These are phyloP conservation scores for Cyanoramphus novaezelandiae DNA, from an alignment of 2,113 vertebrate species.

Conservation along the genomic window DNA sequence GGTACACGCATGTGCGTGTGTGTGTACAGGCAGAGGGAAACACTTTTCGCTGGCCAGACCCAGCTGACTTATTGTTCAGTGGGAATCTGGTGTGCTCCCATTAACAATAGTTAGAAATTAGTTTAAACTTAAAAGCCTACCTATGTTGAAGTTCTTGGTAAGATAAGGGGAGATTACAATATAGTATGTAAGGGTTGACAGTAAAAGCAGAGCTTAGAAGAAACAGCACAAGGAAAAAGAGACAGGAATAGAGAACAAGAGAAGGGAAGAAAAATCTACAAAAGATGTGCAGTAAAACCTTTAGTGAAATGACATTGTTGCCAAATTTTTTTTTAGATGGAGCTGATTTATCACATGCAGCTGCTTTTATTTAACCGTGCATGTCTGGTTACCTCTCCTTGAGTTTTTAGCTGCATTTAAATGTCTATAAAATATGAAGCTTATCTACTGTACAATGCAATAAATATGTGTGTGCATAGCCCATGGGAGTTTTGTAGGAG, in stretches of 20 bases:
- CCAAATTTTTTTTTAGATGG: not conserved
- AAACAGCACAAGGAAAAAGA: not conserved
- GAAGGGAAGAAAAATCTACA: not conserved
- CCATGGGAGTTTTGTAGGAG: not conserved
- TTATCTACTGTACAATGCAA: not conserved
- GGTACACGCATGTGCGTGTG: not conserved
- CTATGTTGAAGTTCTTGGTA: not conserved
- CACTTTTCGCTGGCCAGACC: rapidly evolving
- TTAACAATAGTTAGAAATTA: not conserved
- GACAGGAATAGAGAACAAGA: not conserved
- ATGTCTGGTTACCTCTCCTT: slow-evolving; percentile 9
- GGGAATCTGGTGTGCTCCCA: not conserved
- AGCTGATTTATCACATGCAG: slow-evolving; percentile 31
- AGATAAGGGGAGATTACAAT: not conserved
- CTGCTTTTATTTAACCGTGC: not conserved
- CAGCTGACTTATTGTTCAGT: not conserved
- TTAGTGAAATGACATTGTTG: not conserved
- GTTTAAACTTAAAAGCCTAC: not conserved
- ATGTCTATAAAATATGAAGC: not conserved
- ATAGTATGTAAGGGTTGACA: not conserved
- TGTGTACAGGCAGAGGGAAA: not conserved
- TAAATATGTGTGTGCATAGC: not conserved
- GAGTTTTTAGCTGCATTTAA: not conserved
- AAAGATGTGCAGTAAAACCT: not conserved
- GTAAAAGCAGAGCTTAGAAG: not conserved